Base-by-base conservation (phyloP, 2,888 invertebrate species). In the Drosophila ochracea region DNA sequence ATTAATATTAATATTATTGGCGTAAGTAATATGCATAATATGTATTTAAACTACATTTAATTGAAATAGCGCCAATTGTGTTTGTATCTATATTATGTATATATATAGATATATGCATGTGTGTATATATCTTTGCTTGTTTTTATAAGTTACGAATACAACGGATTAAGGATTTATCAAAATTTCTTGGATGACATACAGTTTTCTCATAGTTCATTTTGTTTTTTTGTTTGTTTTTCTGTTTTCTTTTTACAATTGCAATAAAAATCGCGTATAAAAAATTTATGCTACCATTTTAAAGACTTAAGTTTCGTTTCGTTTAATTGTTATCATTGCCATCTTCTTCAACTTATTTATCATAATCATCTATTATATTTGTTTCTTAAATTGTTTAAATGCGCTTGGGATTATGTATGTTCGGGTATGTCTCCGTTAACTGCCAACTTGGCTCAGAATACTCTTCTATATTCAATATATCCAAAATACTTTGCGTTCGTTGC, bases 231-330 rank as follows among this genome's bases (percentile, higher is more conserved):
- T 62, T 9, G 31, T 31, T 31, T 31, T 9, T 31, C 2, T 39
- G 28, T 28, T 30, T 5, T 50, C 55, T 73, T 70, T 90, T 82
- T 89, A 89, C 84, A 84, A 73, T 74, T 90, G 80, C 87, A 85
- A 85, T 88, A 88, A 85, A 82, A 84, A 78, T 84, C 91, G 74
- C 86, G 75, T 88, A 90, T 91, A 82, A 88, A 88, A 90, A 89
- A 89, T 85, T 76, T 89, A 90, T 84, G 67, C 90, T 90, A 90
- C 74, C 25, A 54, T 78, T 73, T 71, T 64, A 66, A 89, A 90
- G 78, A 90, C 76, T 76, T 83, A 73, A 76, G 67, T 89, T 90
- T 80, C 71, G 41, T 60, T 84, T 69, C 54, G 62, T 76, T 76
- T 69, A 81, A 83, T 73, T 70, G 61, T 84, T 70, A 83, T 79